These are phyloP conservation scores for Papilio aristodemus DNA, from an alignment of 1,140 invertebrate species.

Conservation along the genomic window DNA sequence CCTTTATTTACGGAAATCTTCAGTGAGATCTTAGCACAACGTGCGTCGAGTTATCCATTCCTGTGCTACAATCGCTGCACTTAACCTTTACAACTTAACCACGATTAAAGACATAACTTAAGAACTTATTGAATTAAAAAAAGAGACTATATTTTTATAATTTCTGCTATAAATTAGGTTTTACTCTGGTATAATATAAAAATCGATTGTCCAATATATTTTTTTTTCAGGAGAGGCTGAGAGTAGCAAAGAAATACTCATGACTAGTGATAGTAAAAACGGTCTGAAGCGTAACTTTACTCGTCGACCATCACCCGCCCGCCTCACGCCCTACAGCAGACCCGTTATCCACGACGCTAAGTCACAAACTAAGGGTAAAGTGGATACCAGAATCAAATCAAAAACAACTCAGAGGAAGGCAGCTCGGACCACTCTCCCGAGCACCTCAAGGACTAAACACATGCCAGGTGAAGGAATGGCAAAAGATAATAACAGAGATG, in stretches of 20 bases:
- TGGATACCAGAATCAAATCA: constrained; percentile 25
- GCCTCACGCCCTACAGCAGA: constrained; percentile 60
- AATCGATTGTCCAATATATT: constrained; percentile 23
- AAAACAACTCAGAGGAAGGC: constrained; percentile 25
- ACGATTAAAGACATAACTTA: no score
- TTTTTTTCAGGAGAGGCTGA: constrained; percentile 48
- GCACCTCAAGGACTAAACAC: constrained; percentile 31
- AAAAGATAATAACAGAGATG: constrained; percentile 19
- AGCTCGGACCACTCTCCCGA: background rate
- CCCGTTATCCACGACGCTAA: constrained; percentile 43
- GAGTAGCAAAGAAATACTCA: constrained; percentile 67
- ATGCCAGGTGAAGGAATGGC: constrained; percentile 4
- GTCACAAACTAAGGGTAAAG: constrained; percentile 35
- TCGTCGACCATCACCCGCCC: constrained; percentile 58
- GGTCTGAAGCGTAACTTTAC: constrained; percentile 63
- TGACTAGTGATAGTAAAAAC: constrained; percentile 69
- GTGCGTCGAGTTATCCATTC: no score
- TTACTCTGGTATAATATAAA: background rate
- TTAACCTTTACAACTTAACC: no score
- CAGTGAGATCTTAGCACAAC: no score
- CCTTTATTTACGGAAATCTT: no score
- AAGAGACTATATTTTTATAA: no score
- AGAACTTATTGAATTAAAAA: no score
- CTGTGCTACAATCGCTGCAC: no score
- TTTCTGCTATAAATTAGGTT: no score